Percentiles rank a stretch among this genome's conserved stretches.
Conservation (phyloP, 2,797 vertebrate genomes). For the Catamblyrhynchus diadema region DNA sequence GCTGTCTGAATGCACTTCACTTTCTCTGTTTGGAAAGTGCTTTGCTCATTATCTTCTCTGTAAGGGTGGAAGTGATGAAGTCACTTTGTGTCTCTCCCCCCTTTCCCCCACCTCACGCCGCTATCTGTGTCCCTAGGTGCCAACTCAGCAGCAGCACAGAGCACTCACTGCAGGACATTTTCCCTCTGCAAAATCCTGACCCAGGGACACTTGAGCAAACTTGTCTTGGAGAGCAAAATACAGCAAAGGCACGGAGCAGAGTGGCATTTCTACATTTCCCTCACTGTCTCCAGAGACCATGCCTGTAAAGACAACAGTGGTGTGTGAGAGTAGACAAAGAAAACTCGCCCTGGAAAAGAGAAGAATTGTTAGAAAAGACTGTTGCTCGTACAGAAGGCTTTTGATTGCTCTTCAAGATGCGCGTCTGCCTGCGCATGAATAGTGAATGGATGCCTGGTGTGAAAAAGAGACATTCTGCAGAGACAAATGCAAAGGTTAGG, state of each 20-base stretch:
- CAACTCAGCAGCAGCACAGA: not conserved
- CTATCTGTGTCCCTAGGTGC: not conserved
- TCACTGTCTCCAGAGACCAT: not conserved
- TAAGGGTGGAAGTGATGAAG: conserved; percentile 5
- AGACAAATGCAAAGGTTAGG: not conserved
- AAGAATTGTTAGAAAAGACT: not conserved
- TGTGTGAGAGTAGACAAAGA: not conserved
- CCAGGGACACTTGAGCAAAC: not conserved
- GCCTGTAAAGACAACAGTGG: not conserved
- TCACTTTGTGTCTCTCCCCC: not conserved
- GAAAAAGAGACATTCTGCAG: not conserved
- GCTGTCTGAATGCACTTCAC: not conserved
- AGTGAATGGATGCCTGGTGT: not conserved
- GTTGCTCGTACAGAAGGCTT: not conserved
- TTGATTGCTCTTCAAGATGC: not conserved
- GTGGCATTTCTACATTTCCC: not conserved
- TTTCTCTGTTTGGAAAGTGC: conserved; percentile 29
- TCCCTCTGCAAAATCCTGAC: not conserved
- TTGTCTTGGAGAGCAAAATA: not conserved
- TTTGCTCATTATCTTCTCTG: conserved; percentile 13
- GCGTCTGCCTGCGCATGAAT: not conserved
- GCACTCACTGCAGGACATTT: not conserved
- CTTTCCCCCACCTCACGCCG: rapidly evolving
- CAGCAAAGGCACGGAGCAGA: not conserved
- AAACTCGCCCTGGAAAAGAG: not conserved